Evolutionary conservation across 2,797 vertebrate species (phyloP).

Genomic region (Platyrinchus mystaceus): DNA sequence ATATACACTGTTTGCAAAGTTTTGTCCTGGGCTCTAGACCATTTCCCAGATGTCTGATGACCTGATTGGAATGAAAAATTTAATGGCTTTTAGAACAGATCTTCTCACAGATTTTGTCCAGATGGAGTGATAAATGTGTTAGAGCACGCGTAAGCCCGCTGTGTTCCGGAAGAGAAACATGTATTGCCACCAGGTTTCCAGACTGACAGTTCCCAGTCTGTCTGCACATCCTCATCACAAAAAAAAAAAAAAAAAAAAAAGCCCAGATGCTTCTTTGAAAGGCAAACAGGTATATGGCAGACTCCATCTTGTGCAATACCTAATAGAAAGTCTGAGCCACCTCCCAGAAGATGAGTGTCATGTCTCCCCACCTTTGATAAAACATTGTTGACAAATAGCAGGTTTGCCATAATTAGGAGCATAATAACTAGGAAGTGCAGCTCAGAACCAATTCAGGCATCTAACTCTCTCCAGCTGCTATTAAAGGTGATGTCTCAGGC

Average conservation of each 20-base stretch:
- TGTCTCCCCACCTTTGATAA: conserved; percentile 62
- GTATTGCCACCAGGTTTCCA: background rate
- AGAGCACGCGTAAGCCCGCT: background rate
- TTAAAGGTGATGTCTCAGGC: conserved; percentile 64
- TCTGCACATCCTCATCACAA: background rate
- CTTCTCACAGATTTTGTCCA: background rate
- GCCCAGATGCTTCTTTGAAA: conserved; percentile 51
- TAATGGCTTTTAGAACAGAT: background rate
- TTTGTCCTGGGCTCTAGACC: background rate
- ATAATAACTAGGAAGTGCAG: conserved; percentile 53
- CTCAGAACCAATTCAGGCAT: conserved; percentile 23
- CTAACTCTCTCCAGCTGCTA: conserved; percentile 70
- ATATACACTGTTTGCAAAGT: background rate
- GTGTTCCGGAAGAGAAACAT: background rate
- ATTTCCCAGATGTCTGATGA: background rate
- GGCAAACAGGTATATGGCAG: background rate
- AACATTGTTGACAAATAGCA: conserved; percentile 65
- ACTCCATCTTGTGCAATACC: conserved; percentile 14
- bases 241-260: no score
- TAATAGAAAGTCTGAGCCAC: conserved; percentile 65
- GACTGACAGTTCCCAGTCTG: background rate
- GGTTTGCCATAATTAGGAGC: conserved; percentile 61
- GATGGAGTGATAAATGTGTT: background rate
- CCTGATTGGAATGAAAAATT: background rate
- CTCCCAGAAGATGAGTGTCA: conserved; percentile 41